Evolutionary conservation across 2,888 invertebrate species (phyloP), one percentile per base, ranked within the genome.

Genomic region (Parapristionchus giblindavisi): DNA sequence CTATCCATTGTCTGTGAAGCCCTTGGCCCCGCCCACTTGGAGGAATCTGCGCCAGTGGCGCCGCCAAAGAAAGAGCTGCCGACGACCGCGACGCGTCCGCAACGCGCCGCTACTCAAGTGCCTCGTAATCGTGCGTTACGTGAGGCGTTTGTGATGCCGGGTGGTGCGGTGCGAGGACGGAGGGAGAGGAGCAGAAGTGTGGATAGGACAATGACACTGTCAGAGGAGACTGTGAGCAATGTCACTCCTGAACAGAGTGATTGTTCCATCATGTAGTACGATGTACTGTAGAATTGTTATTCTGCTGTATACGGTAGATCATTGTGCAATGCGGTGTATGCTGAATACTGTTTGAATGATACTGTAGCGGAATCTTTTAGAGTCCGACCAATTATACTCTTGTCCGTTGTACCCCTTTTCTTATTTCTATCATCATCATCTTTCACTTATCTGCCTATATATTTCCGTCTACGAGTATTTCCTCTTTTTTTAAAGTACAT

Each of bases 1-100:
- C 65, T 83, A 65, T n/a, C 54, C 11, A 73, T 73, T n/a, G 34
- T 73, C 21, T 61, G 73, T 27, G 73, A 73, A 4, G 73, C 73
- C 4, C 29, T 73, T 27, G 73, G 36, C 14, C 48, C 60, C 14
- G 38, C 60, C n/a, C 34, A 68, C 3, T 5, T 43, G 8, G 43
- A 8, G 6, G 54, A 6, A n/a, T 6, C 63, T n/a, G 27, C 8
- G 21, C 43, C 43, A 2, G 11, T 32, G 14, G 63, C 43, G 27
- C 8, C 43, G 43, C 34, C 3, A 11, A 40, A 65, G 34, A 1
- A 32, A 14, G 27, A 34, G 0, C 52, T 52, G n/a, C 24, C 51
- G 1, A 24, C 21, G n/a, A 21, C 43, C 11, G 68, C 63, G 21
- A 11, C 61, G 11, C 8, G 34, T 34, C 21, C 36, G 2, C 27